Evolutionary conservation across 2,113 vertebrate genomes (phyloP), one percentile per base, ranked within the genome.

Genomic region (Periophthalmus modestus): DNA sequence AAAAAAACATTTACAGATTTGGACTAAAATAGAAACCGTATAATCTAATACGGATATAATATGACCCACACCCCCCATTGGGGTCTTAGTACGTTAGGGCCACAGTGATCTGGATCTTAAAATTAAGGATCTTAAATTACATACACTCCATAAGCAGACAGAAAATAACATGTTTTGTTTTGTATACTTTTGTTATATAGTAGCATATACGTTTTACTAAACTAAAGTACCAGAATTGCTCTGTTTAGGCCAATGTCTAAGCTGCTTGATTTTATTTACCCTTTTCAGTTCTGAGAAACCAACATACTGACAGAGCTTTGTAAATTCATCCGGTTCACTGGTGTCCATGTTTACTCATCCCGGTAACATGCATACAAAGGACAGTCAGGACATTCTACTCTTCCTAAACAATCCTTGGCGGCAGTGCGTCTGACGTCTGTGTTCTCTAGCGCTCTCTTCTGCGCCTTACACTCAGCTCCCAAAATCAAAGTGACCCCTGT

Each of bases 401-500:
- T 76, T 80, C 81, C 81, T 71, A 47, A 55, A 80, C 81, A 86
- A 86, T 83, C 80, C 86, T 88, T 87, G 86, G 86, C 82, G 85
- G 83, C 87, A 78, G 76, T 23, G 39, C 54, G 72, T 66, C 69
- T 71, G 59, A 58, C 46, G 24, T 43, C 39, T 43, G 39, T 39
- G 36, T 2, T 65, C 79, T 77, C 68, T 48, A 59, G 66, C 71
- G 76, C 89, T 84, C 82, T 84, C 87, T 10, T 82, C 73, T 82
- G 80, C 68, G 82, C 77, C 86, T 89, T 88, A 89, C 84, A 89
- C 89, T 89, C 85, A 82, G 87, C 90, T 89, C 84, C 1, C 48
- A 82, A 88, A 89, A 84, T 90, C 85, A 91, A 89, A 85, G 81
- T 84, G 91, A 91, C 85, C 89, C 88, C 85, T 91, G 79, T 81